A percentile compares a stretch with the other conserved stretches of the same genome.
phyloP scores from a whole-genome alignment of 2,888 invertebrate species.

The Ornithoptera alexandrae region DNA sequence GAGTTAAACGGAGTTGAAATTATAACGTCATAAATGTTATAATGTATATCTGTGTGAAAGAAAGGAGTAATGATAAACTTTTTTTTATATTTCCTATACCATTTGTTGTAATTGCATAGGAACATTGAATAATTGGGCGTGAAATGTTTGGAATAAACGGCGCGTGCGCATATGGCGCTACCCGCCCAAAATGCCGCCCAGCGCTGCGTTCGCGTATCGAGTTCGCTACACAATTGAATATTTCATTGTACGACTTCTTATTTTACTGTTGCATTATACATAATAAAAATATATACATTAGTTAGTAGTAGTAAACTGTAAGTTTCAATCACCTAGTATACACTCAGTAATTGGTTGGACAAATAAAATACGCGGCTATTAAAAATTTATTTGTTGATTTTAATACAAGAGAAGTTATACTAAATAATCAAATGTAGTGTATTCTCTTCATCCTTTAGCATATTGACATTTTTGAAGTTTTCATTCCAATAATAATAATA shows the following conservation, averaged over 20 bases:
- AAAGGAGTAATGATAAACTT: background rate
- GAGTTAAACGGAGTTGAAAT: background rate
- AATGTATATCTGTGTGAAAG: background rate
- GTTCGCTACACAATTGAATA: conserved; percentile 46
- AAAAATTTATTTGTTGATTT: background rate
- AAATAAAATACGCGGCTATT: background rate
- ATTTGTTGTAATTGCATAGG: conserved; percentile 14
- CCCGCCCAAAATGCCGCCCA: conserved; percentile 62
- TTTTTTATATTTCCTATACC: background rate
- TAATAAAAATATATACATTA: background rate
- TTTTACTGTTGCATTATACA: conserved; percentile 10
- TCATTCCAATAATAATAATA: too few relatives aligned
- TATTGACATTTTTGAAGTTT: too few relatives aligned
- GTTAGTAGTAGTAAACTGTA: background rate
- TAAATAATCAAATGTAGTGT: too few relatives aligned
- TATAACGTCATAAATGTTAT: background rate
- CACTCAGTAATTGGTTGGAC: background rate
- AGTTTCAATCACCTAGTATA: background rate
- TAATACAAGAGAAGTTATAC: too few relatives aligned
- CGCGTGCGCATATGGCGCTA: conserved; percentile 62
- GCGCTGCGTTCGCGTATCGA: conserved; percentile 46
- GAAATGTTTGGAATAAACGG: conserved; percentile 32
- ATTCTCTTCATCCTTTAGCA: too few relatives aligned
- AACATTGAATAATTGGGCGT: conserved; percentile 17
- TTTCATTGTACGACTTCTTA: conserved; percentile 27